Evolutionary conservation across 2,797 vertebrate genomes (phyloP).

Genomic region (Odontamblyopus rebecca): DNA sequence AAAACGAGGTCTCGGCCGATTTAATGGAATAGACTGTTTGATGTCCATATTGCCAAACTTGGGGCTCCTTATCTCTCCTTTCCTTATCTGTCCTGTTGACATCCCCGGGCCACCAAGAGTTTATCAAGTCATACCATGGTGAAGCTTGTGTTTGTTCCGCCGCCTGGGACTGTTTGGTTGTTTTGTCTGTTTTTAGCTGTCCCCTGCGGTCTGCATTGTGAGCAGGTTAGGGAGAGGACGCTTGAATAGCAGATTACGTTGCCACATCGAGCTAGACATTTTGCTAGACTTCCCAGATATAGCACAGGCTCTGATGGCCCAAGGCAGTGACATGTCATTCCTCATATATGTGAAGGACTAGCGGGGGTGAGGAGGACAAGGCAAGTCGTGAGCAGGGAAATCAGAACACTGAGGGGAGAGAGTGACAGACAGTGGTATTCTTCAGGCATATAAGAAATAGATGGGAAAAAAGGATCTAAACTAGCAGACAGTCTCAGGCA

Average conservation of each 20-base stretch:
- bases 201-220: conserved; percentile 14
- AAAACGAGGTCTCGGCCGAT: not conserved
- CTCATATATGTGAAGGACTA: conserved; percentile 44
- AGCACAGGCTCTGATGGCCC: conserved; percentile 37
- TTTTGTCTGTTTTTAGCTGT: conserved; percentile 19
- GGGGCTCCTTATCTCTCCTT: conserved; percentile 5
- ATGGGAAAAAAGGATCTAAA: conserved; percentile 7
- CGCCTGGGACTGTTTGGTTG: not conserved
- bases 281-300: conserved; percentile 14
- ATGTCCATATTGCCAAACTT: not conserved
- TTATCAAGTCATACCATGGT: conserved; percentile 23
- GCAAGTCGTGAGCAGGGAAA: not conserved
- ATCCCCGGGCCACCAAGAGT: conserved; percentile 18
- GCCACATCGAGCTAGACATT: conserved; percentile 24
- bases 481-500: conserved; percentile 30
- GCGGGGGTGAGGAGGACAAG: conserved; percentile 13
- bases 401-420: not conserved
- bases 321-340: conserved; percentile 45
- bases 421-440: conserved; percentile 13
- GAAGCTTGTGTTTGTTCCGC: conserved; percentile 3
- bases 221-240: conserved; percentile 47
- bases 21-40: conserved; percentile 7
- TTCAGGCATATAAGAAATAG: conserved; percentile 17
- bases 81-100: conserved; percentile 4
- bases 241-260: conserved; percentile 37